These are phyloP conservation scores for Aethes cnicana DNA, from an alignment of 2,888 invertebrate genomes.

Conservation along the genomic window DNA sequence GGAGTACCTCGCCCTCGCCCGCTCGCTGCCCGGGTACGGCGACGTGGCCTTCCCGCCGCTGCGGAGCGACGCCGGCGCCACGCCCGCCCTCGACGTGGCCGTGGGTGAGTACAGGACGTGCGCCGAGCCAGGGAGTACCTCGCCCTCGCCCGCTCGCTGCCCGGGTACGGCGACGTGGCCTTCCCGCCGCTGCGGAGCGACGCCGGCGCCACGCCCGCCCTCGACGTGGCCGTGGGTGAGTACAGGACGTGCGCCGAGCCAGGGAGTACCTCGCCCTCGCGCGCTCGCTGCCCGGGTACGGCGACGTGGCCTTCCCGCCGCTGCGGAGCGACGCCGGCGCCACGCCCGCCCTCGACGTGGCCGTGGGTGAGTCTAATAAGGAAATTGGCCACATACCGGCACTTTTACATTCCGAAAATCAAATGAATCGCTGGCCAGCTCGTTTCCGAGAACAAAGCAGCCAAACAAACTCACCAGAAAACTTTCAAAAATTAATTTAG, in stretches of 20 bases:
- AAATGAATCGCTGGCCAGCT: too few relatives aligned
- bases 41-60: constrained; percentile 96
- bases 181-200: constrained; percentile 97
- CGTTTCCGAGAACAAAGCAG: too few relatives aligned
- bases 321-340: constrained; percentile 87
- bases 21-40: constrained; percentile 95
- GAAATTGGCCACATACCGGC: too few relatives aligned
- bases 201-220: constrained; percentile 81
- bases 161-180: constrained; percentile 96
- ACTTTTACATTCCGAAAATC: too few relatives aligned
- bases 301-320: constrained; percentile 96
- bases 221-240: constrained; percentile 88
- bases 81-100: constrained; percentile 88
- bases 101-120: constrained; percentile 91
- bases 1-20: constrained; percentile 93
- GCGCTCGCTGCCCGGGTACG: constrained; percentile 94
- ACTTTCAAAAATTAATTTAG: too few relatives aligned
- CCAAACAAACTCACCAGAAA: too few relatives aligned
- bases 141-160: constrained; percentile 90
- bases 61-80: constrained; percentile 86
- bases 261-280: constrained; percentile 92
- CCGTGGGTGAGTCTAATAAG: constrained; percentile 86
- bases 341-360: constrained; percentile 87
- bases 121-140: constrained; percentile 92
- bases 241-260: constrained; percentile 90